Percentiles rank a stretch among this genome's conserved stretches.
phyloP scores from a whole-genome alignment of 2,888 invertebrate species.

The Ichneumoninae sp. region DNA sequence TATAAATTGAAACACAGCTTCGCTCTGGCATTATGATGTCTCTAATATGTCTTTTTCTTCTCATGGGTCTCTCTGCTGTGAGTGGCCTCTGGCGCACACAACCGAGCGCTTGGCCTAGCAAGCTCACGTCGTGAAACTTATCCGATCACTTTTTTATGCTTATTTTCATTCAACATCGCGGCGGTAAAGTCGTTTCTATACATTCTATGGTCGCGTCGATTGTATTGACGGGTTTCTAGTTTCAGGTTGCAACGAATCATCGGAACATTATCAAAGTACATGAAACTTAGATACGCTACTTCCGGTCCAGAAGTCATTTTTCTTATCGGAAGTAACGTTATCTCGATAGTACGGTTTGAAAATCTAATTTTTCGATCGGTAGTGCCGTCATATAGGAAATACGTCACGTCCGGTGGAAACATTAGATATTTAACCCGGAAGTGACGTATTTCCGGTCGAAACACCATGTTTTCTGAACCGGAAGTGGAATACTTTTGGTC shows the following conservation, averaged over 20 bases:
- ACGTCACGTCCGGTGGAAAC: neutral
- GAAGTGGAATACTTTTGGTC: too few species aligned
- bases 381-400: neutral
- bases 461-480: too few species aligned
- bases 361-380: neutral
- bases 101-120: conserved; percentile 14
- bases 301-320: neutral
- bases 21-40: conserved; percentile 84
- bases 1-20: conserved; percentile 84
- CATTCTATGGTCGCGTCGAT: conserved; percentile 29
- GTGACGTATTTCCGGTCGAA: neutral
- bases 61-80: conserved; percentile 43
- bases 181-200: conserved; percentile 27
- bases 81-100: conserved; percentile 61
- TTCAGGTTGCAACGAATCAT: conserved; percentile 49
- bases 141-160: conserved; percentile 58
- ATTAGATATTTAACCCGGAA: neutral
- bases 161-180: conserved; percentile 47
- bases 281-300: conserved; percentile 14
- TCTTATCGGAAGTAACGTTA: neutral
- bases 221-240: conserved; percentile 36
- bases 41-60: conserved; percentile 84
- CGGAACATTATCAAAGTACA: conserved; percentile 38
- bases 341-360: neutral
- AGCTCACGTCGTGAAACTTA: conserved; percentile 60